phyloP scores from a whole-genome alignment of 2,888 invertebrate species.

The Lepeophtheirus nordmannii region DNA sequence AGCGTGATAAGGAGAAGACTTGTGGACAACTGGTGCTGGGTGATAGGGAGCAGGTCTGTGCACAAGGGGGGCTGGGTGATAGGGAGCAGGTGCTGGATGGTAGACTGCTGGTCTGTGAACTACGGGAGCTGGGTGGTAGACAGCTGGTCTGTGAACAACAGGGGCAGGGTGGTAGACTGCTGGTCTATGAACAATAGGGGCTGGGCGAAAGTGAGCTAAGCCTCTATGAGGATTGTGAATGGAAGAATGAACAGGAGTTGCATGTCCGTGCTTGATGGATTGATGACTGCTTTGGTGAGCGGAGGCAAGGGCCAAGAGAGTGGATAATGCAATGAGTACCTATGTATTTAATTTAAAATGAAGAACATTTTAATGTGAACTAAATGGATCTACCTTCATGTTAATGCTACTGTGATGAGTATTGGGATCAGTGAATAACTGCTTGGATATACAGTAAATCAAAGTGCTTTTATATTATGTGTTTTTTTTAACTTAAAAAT shows the following conservation, averaged over 20 bases:
- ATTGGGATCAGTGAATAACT: too few species aligned
- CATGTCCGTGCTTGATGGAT: constrained; percentile 12
- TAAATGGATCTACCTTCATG: background rate
- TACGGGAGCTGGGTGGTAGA: constrained; percentile 2
- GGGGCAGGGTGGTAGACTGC: background rate
- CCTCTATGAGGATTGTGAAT: constrained; percentile 14
- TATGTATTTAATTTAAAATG: background rate
- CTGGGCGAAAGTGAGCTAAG: background rate
- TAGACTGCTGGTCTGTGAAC: background rate
- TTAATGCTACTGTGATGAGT: background rate
- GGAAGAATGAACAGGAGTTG: constrained; percentile 10
- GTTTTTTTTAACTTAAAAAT: too few species aligned
- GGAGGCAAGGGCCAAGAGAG: constrained; percentile 13
- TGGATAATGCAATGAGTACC: constrained; percentile 3
- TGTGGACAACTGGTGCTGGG: too few species aligned
- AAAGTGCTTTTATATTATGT: too few species aligned
- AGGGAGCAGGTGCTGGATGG: background rate
- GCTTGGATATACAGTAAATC: too few species aligned
- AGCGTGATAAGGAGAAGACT: too few species aligned
- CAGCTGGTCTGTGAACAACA: background rate
- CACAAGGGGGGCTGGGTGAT: background rate
- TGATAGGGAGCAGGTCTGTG: too few species aligned
- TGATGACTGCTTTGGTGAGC: constrained; percentile 16
- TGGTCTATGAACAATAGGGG: background rate
- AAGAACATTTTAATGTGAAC: background rate